Percentiles rank a stretch among this genome's conserved stretches.
phyloP scores from a whole-genome alignment of 2,797 vertebrate genomes.

The Tenualosa ilisha region DNA sequence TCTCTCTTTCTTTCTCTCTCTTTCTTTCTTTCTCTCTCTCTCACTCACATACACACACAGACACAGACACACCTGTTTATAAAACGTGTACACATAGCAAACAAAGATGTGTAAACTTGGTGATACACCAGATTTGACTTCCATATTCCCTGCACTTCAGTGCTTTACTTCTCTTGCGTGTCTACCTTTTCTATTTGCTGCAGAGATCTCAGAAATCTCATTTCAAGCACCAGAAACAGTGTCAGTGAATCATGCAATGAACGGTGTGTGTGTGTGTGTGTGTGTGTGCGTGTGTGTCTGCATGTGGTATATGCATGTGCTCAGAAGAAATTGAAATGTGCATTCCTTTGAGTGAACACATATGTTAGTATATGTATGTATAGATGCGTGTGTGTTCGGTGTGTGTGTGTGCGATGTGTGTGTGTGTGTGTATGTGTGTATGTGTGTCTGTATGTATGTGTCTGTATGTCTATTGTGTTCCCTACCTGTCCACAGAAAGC shows the following conservation, averaged over 20 bases:
- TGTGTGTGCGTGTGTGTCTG: not conserved
- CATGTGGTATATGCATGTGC: not conserved
- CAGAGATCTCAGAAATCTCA: not conserved
- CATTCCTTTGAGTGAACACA: not conserved
- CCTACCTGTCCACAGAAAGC: constrained; percentile 81
- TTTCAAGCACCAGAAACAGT: constrained; percentile 3
- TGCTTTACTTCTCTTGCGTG: not conserved
- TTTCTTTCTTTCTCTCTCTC: too few species aligned
- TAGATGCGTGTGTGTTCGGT: too few species aligned
- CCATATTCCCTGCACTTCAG: not conserved
- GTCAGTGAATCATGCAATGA: constrained; percentile 4
- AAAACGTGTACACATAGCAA: not conserved
- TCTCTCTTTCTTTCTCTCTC: too few species aligned
- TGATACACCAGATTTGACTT: not conserved
- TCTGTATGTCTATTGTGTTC: not conserved
- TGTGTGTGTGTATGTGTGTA: constrained; percentile 60
- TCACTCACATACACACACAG: not conserved
- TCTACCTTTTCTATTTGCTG: not conserved
- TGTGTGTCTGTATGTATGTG: constrained; percentile 2
- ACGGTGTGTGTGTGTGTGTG: not conserved
- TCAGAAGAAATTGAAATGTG: not conserved
- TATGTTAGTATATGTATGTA: not conserved
- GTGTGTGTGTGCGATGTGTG: not conserved
- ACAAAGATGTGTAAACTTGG: not conserved
- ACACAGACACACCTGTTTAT: not conserved